Base-by-base conservation (phyloP, 2,797 vertebrate genomes). In the Rhynchonycteris naso region DNA sequence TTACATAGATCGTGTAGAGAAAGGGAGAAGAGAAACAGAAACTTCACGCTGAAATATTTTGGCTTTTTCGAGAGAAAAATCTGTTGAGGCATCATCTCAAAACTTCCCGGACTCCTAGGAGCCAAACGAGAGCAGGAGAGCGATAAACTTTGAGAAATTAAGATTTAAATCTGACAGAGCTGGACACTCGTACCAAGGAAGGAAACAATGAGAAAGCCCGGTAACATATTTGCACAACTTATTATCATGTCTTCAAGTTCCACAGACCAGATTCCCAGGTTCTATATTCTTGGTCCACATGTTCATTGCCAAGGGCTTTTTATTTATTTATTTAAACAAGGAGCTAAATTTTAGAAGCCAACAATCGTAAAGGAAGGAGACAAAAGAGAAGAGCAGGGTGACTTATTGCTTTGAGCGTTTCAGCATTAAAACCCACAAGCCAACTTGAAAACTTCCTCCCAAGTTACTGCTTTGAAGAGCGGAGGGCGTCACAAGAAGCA, bases 381-480 rank as follows among this genome's bases (percentile, higher is more conserved):
- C 18, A 19, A 15, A 26, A 61, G 35, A 66, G 11, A 75, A 59
- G 52, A 69, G 6, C n/a, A 50, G 18, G 28, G 30, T 47, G 72
- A 30, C 74, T 69, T 26, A 84, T n/a, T 69, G 50, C 63, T 65
- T 54, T 92, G 90, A 38, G 47, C 52, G 86, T 61, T 82, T 95
- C 11, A 65, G 79, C 2, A 10, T 91, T 86, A 84, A 94, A 94
- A 63, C 50, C 72, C 69, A 68, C 71, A 81, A 79, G 85, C 82
- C 24, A 91, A 92, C 93, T 47, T 30, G 69, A 93, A 91, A 96
- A 75, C 50, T 95, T 56, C 47, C 88, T 92, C 15, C 15, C 3
- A 38, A 95, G 54, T 74, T 71, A 21, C 83, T 35, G 56, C 91
- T 95, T 92, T 95, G 88, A 96, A 76, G 43, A 91, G 52, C 21